These are phyloP conservation scores for Raillietiella orientalis DNA, from an alignment of 2,888 invertebrate species.

Conservation along the genomic window DNA sequence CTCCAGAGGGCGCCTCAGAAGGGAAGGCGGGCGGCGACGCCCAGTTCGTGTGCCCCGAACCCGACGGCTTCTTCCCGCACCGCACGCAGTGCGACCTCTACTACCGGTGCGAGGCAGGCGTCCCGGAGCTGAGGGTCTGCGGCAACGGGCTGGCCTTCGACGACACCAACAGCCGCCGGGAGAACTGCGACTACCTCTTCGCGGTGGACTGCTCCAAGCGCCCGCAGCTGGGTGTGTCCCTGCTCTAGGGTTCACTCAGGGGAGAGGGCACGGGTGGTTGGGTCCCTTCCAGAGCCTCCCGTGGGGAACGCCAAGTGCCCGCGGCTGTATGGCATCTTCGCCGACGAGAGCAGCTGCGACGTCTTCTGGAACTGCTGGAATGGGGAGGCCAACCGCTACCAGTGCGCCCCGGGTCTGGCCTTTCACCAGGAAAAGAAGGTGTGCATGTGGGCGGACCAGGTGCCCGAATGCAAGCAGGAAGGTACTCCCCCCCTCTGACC, in stretches of 20 bases:
- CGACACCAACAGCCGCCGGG: constrained; percentile 55
- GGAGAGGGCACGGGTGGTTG: too few species aligned
- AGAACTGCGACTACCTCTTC: constrained; percentile 82
- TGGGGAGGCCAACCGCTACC: constrained; percentile 69
- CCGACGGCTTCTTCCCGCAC: constrained; percentile 78
- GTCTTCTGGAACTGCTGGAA: constrained; percentile 94
- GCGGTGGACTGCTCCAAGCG: constrained; percentile 76
- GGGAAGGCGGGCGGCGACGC: neutral
- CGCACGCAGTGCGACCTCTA: constrained; percentile 68
- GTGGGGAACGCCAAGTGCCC: constrained; percentile 51
- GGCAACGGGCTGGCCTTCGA: constrained; percentile 80
- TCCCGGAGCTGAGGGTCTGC: constrained; percentile 60
- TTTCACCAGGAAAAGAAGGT: constrained; percentile 74
- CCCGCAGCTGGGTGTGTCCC: constrained; percentile 31
- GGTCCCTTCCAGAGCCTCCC: constrained; percentile 30
- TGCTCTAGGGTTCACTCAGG: neutral
- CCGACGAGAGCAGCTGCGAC: constrained; percentile 56
- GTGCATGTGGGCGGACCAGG: constrained; percentile 89
- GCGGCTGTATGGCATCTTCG: constrained; percentile 65
- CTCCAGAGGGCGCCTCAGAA: neutral
- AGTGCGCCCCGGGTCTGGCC: constrained; percentile 74
- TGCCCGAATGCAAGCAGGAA: constrained; percentile 61
- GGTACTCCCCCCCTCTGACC: too few species aligned
- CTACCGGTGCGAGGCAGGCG: constrained; percentile 75
- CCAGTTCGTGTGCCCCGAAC: constrained; percentile 62